phyloP scores from a whole-genome alignment of 2,888 invertebrate species.

The Drosophila neonasuta region DNA sequence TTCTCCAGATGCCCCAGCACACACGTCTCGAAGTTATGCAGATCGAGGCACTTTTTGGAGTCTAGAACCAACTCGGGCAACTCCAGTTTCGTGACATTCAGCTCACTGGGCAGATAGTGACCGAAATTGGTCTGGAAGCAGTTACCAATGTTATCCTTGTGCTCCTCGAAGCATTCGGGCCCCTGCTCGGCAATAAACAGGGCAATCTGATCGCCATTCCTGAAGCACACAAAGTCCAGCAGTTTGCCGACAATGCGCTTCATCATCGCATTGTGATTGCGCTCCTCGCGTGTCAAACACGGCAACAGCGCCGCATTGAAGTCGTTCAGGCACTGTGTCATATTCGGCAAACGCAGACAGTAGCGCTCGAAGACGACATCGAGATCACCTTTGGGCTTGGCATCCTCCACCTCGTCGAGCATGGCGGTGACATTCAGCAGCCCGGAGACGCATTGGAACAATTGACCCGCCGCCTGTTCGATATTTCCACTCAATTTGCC shows the following conservation, averaged over 20 bases:
- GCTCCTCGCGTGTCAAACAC: slow-evolving; percentile 86
- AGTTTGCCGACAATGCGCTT: slow-evolving; percentile 84
- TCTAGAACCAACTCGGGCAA: slow-evolving; percentile 85
- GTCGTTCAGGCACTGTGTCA: slow-evolving; percentile 84
- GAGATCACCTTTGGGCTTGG: slow-evolving; percentile 86
- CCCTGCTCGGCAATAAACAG: slow-evolving; percentile 90
- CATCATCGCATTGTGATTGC: slow-evolving; percentile 84
- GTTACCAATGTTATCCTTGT: slow-evolving; percentile 84
- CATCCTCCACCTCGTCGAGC: slow-evolving; percentile 86
- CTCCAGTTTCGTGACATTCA: slow-evolving; percentile 33
- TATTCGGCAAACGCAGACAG: slow-evolving; percentile 84
- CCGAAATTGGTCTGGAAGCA: slow-evolving; percentile 86
- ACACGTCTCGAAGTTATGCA: slow-evolving; percentile 75
- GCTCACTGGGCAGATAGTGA: slow-evolving; percentile 82
- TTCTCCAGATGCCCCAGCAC: slow-evolving; percentile 82
- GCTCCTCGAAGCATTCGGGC: slow-evolving; percentile 86
- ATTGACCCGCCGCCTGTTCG: slow-evolving; percentile 44
- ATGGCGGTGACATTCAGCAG: slow-evolving; percentile 85
- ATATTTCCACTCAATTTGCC: slow-evolving; percentile 41
- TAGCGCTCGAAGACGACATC: slow-evolving; percentile 88
- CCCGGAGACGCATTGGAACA: slow-evolving; percentile 50
- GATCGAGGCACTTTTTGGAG: slow-evolving; percentile 80
- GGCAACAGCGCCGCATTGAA: slow-evolving; percentile 84
- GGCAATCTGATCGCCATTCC: slow-evolving; percentile 91
- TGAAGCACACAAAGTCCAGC: slow-evolving; percentile 87